Conservation (phyloP, 2,888 invertebrate species). For the Eustalomyia histrio region DNA sequence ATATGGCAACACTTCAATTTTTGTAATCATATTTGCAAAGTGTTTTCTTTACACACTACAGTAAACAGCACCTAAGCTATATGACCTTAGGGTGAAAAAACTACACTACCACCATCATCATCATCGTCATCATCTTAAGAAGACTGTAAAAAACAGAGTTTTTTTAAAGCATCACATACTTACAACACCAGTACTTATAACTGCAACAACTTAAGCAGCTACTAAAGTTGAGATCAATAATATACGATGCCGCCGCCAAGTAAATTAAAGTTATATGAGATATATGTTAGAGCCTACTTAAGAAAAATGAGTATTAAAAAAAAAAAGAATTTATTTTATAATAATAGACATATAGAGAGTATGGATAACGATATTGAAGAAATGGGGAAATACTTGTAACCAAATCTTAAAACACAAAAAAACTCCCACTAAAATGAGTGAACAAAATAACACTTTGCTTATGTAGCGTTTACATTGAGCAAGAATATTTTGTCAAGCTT, state of each 20-base stretch:
- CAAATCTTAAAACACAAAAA: constrained; percentile 2
- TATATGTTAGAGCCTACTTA: constrained; percentile 64
- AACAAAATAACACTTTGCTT: constrained; percentile 32
- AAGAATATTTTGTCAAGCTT: too few species aligned
- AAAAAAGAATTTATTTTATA: constrained; percentile 29
- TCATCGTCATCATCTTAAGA: constrained; percentile 48
- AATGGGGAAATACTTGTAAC: not conserved
- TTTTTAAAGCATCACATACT: constrained; percentile 28
- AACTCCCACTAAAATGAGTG: constrained; percentile 45
- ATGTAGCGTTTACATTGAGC: constrained; percentile 27
- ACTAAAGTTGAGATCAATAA: constrained; percentile 54
- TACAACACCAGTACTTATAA: constrained; percentile 5
- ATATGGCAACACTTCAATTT: constrained; percentile 9
- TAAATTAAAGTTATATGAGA: constrained; percentile 51
- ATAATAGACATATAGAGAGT: constrained; percentile 60
- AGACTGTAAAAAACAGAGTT: constrained; percentile 28
- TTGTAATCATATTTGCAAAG: constrained; percentile 55
- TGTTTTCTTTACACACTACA: constrained; percentile 60
- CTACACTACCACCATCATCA: constrained; percentile 24
- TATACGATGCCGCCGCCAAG: constrained; percentile 50
- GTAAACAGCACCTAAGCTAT: constrained; percentile 56
- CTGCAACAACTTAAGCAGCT: constrained; percentile 55
- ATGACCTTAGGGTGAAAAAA: constrained; percentile 54
- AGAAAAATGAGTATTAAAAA: constrained; percentile 32
- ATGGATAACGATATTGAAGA: constrained; percentile 13